Evolutionary conservation across 2,113 vertebrate species (phyloP).

Genomic region (Mastomys coucha): DNA sequence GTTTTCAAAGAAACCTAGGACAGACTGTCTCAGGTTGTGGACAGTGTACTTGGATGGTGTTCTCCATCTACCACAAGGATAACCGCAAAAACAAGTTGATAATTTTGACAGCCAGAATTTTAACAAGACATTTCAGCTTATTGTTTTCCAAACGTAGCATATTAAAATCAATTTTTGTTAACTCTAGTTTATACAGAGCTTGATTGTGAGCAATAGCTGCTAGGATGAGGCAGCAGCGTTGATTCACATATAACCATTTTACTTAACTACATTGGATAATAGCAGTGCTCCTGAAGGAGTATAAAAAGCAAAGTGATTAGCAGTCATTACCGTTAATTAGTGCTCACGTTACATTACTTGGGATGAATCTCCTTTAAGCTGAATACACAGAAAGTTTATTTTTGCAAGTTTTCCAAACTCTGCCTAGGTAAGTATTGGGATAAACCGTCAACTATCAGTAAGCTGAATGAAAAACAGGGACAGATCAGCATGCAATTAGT

Average conservation of each 20-base stretch:
- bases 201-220: slow-evolving; percentile 85
- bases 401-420: slow-evolving; percentile 85
- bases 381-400: slow-evolving; percentile 85
- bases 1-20: slow-evolving; percentile 65
- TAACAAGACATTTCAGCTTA: slow-evolving; percentile 82
- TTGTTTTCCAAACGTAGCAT: slow-evolving; percentile 80
- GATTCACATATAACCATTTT: slow-evolving; percentile 88
- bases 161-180: slow-evolving; percentile 86
- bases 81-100: slow-evolving; percentile 64
- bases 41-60: slow-evolving; percentile 79
- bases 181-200: slow-evolving; percentile 86
- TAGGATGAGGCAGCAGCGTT: slow-evolving; percentile 85
- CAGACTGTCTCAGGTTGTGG: slow-evolving; percentile 78
- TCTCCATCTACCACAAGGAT: slow-evolving; percentile 77
- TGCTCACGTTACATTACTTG: slow-evolving; percentile 86
- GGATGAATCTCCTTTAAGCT: slow-evolving; percentile 83
- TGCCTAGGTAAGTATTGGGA: slow-evolving; percentile 84
- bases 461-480: slow-evolving; percentile 85
- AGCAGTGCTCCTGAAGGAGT: slow-evolving; percentile 87
- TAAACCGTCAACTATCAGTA: slow-evolving; percentile 81
- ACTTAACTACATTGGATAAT: slow-evolving; percentile 89
- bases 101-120: slow-evolving; percentile 75
- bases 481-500: slow-evolving; percentile 89
- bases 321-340: slow-evolving; percentile 91
- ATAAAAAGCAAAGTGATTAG: slow-evolving; percentile 90